Evolutionary conservation across 2,888 invertebrate genomes (phyloP), one percentile per base, ranked within the genome.

Genomic region (Pristionchus fissidentatus): DNA sequence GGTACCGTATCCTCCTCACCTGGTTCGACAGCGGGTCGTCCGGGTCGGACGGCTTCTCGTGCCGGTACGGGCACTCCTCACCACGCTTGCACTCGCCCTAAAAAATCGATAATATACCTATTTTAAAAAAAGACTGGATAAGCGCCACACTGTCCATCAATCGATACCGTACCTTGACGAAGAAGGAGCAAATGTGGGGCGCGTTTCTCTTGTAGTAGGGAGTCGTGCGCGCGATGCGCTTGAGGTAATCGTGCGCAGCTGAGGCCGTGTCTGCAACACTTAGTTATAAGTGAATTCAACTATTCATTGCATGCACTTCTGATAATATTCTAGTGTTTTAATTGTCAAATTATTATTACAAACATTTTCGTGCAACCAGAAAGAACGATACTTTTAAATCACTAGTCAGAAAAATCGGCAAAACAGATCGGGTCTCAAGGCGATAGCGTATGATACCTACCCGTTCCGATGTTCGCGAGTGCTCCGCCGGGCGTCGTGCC

Each of bases 181-280:
- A 97, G 93, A 97, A 98, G 0, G 97, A 97, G 93, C 97, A 97
- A 80, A 97, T 97, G 93, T 97, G 97, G 0, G 97, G 97, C 89
- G 97, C 94, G 92, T 97, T 97, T 83, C 97, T 94, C 92, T 97
- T 97, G 93, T 98, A 97, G 93, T 97, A 98, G 0, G 97, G 97
- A 70, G 96, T 96, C 5, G 97, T 97, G 81, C 97, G 94, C 0
- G 97, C 97, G 89, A 97, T 93, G 62, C 85, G 35, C 41, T 73
- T 70, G 52, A 83, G 83, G 32, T 70, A 73, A 35, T 83, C 83
- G 83, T 83, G 35, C n/a, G 70, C 83, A 49, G 83, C 38, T 3
- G 32, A 38, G 5, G 83, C 41, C 52, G 52, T 38, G 57, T 73
- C 83, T 73, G 49, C 38, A 55, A 73, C 73, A n/a, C 15, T 13